A percentile compares a stretch with the other conserved stretches of the same genome.
Conservation (phyloP, 2,888 invertebrate species). For the Amblyjoppa proteus region DNA sequence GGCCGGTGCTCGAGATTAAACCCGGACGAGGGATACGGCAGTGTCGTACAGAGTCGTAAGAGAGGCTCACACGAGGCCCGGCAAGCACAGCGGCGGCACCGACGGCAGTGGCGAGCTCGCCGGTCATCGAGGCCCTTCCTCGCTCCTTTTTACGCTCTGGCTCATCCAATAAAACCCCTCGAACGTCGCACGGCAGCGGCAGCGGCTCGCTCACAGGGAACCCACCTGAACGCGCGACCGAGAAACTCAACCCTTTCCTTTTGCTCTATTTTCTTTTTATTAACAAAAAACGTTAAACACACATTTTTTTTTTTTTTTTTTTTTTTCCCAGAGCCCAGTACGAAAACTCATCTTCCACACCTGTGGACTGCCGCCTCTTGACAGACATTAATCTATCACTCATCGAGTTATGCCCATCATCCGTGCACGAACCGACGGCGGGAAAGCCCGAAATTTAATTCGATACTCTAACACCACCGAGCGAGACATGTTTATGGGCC, state of each 20-base stretch:
- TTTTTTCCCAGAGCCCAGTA: background rate
- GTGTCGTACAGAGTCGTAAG: slow-evolving; percentile 15
- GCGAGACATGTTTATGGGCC: background rate
- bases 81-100: background rate
- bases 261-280: slow-evolving; percentile 30
- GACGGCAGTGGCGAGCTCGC: slow-evolving; percentile 19
- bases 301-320: slow-evolving; percentile 10
- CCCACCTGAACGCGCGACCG: background rate
- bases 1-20: slow-evolving; percentile 50
- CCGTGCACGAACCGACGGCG: background rate
- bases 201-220: slow-evolving; percentile 11
- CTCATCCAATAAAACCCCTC: slow-evolving; percentile 51
- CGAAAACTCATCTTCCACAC: background rate
- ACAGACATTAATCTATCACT: slow-evolving; percentile 44
- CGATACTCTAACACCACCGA: slow-evolving; percentile 9
- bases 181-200: slow-evolving; percentile 10
- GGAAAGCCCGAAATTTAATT: slow-evolving; percentile 27
- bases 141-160: slow-evolving; percentile 48
- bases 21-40: slow-evolving; percentile 25
- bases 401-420: slow-evolving; percentile 6
- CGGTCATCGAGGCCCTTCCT: slow-evolving; percentile 41
- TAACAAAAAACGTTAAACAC: background rate
- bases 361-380: slow-evolving; percentile 2
- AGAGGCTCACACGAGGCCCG: background rate
- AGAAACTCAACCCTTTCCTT: background rate